Conservation (phyloP, 2,113 vertebrate genomes). For the Psettodes erumei region DNA sequence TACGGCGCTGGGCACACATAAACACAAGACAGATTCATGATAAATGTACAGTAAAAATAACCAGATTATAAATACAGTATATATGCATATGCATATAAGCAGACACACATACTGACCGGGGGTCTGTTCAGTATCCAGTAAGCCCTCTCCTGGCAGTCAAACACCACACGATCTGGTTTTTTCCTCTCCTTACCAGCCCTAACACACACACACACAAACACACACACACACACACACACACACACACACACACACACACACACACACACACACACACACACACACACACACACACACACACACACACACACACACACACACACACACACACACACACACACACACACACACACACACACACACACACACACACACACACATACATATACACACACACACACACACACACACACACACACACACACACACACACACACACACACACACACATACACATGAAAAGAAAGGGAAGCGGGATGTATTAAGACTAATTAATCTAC, state of each 20-base stretch:
- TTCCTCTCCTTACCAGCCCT: constrained; percentile 90
- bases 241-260: constrained; percentile 31
- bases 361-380: no score
- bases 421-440: no score
- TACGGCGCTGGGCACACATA: constrained; percentile 82
- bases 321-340: no score
- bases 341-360: no score
- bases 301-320: no score
- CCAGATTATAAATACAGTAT: neutral
- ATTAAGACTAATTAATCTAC: neutral
- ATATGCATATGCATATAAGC: neutral
- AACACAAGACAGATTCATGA: neutral
- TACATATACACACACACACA: no score
- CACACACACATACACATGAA: no score
- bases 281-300: no score
- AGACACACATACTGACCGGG: constrained; percentile 83
- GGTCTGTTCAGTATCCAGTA: constrained; percentile 94
- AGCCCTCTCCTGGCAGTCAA: constrained; percentile 96
- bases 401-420: no score
- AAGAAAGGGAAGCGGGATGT: neutral
- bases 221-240: constrained; percentile 11
- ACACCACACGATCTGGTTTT: constrained; percentile 90
- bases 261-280: neutral
- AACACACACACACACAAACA: constrained; percentile 33
- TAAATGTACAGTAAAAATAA: neutral